Base-by-base conservation (phyloP, 1,140 invertebrate genomes). In the Oppia nitens region DNA sequence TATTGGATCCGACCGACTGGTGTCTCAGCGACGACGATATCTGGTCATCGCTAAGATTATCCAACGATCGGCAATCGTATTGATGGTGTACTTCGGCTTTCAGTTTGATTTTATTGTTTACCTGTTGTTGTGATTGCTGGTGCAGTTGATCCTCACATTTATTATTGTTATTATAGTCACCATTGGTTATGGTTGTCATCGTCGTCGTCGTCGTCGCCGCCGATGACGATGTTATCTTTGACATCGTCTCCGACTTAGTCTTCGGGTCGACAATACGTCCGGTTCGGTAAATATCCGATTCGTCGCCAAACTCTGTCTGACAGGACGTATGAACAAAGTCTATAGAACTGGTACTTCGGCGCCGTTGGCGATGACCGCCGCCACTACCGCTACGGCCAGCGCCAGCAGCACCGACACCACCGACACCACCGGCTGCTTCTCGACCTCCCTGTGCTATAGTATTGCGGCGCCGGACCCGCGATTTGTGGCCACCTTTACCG, bases 251-350 rank as follows among this genome's bases (percentile, higher is more conserved):
- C 20, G 49, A 45, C 25, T 53, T 20, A 1, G 53, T 53, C 17
- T 53, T 57, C 24, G 55, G 28, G n/a, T 60, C 58, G n/a, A 54
- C 32, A 55, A 48, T 0, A 53, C 47, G 23, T 58, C 60, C 59
- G 49, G 48, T 40, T 29, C 9, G 14, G 40, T 47, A 49, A 17
- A 55, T 49, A 28, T 53, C 28, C 6, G 6, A 9, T 25, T 51
- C 32, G 40, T 57, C 32, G 49, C 52, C 47, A 40, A 48, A 20
- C 2, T 65, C 63, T 0, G 64, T 64, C 50, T 65, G 64, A 40
- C 63, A 64, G 29, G 60, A 64, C 14, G 47, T 62, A 32, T 64
- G 29, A 32, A 54, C 32, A 11, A 24, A 21, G 32, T 51, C 27
- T 26, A 47, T 32, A 29, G 59, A 60, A 25, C 60, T 25, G 6